These are phyloP conservation scores for Bimastos eiseni DNA, from an alignment of 2,888 invertebrate species.

Conservation along the genomic window DNA sequence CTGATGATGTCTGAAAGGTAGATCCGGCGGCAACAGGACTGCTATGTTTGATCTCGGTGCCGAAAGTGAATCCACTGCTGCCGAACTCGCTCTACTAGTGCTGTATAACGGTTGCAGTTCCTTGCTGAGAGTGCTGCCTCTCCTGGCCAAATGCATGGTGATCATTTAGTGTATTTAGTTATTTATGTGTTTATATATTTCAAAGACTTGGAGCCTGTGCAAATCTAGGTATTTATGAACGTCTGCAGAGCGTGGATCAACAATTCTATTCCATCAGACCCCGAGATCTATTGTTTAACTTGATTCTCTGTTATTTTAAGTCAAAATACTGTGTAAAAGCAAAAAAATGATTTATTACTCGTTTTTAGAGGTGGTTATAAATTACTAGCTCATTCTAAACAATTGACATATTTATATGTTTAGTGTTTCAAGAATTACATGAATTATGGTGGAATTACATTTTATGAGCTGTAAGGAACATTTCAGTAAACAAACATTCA, in stretches of 20 bases:
- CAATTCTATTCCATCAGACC: not conserved
- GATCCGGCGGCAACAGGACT: not conserved
- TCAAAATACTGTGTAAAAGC: too few relatives aligned
- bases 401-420: too few relatives aligned
- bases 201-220: not conserved
- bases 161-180: not conserved
- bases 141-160: not conserved
- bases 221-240: not conserved
- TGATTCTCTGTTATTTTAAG: too few relatives aligned
- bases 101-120: not conserved
- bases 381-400: too few relatives aligned
- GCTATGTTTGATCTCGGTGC: not conserved
- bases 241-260: not conserved
- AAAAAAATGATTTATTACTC: too few relatives aligned
- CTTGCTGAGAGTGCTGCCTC: too few relatives aligned
- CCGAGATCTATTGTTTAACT: too few relatives aligned
- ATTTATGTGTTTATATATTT: not conserved
- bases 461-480: too few relatives aligned
- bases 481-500: too few relatives aligned
- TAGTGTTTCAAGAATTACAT: too few relatives aligned
- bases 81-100: not conserved
- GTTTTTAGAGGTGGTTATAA: too few relatives aligned
- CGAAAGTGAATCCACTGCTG: not conserved
- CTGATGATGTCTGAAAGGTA: not conserved
- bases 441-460: too few relatives aligned